phyloP scores from a whole-genome alignment of 2,113 vertebrate species.

The Pterocles burchelli region DNA sequence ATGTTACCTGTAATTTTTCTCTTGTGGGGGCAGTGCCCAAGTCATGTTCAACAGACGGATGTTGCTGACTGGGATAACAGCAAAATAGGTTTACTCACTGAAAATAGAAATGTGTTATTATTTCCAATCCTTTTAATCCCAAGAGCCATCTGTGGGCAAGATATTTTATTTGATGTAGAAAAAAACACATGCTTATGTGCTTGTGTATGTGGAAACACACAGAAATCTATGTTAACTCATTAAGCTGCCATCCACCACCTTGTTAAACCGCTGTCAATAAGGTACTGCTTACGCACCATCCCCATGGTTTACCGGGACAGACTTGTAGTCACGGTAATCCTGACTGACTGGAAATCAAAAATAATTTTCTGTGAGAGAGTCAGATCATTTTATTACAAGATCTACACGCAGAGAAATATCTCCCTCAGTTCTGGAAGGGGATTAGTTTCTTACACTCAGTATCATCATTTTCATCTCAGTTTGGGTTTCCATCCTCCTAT shows the following conservation, averaged over 20 bases:
- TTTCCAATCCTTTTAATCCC: conserved; percentile 11
- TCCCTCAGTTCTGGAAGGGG: not conserved
- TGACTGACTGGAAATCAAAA: not conserved
- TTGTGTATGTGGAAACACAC: not conserved
- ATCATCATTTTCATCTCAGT: not conserved
- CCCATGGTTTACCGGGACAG: not conserved
- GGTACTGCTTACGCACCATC: not conserved
- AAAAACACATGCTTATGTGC: not conserved
- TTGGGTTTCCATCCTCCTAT: not conserved
- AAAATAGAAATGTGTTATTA: not conserved
- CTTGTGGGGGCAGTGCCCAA: conserved; percentile 85
- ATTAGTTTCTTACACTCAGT: not conserved
- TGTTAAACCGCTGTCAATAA: not conserved
- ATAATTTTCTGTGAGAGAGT: not conserved
- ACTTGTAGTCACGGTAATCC: not conserved
- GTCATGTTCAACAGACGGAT: conserved; percentile 86
- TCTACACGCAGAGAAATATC: not conserved
- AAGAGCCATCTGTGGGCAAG: conserved; percentile 7
- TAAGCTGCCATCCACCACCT: not conserved
- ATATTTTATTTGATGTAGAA: not conserved
- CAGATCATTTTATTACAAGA: not conserved
- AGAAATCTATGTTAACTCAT: not conserved
- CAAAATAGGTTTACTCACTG: conserved; percentile 40
- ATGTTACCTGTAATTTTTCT: conserved; percentile 85
- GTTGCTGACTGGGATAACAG: conserved; percentile 87